Base-by-base conservation (phyloP, 1,140 invertebrate species). In the Lithobius niger region DNA sequence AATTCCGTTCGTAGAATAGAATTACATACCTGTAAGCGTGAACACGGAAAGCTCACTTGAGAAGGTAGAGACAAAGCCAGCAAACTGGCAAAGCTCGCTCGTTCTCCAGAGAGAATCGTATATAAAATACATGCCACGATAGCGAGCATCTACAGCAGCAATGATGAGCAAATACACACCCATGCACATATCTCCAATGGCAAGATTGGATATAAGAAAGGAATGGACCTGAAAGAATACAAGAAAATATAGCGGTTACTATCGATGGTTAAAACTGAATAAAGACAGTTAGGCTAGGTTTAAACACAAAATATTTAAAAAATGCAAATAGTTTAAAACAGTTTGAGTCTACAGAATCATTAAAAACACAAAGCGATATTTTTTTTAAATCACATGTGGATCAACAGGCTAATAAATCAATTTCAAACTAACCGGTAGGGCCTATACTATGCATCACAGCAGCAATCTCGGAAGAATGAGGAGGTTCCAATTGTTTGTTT, bases 31-130 rank as follows among this genome's bases (percentile, higher is more conserved):
- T 36, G 78, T 77, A 1, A 83, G 69, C 1, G 82, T 76, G 36
- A 81, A 66, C 19, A 82, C 80, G 1, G 79, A 80, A 4, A 79
- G 71, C 65, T 82, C 79, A 58, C 78, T 81, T 47, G 79, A 81
- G 49, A 82, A 74, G 18, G 81, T 83, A 60, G 78, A 79, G 31
- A 83, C 65, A 60, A 82, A 79, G 15, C 81, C 81, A 69, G 69
- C 76, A 48, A 77, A 64, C 52, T 74, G 69, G 62, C 78, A 80
- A 13, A 76, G 66, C 2, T 59, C 56, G 52, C 73, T 76, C 18
- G 69, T 66, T 19, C 76, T 63, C 77, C 77, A 79, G 15, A 61
- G 48, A 24, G 66, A 62, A 59, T 77, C 76, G 61, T 76, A 66
- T 3, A 74, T 66, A 31, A 72, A 71, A 61, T 79, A 79, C 13